Evolutionary conservation across 2,888 invertebrate genomes (phyloP), one percentile per base, ranked within the genome.

Genomic region (Sphecodes monilicornis): DNA sequence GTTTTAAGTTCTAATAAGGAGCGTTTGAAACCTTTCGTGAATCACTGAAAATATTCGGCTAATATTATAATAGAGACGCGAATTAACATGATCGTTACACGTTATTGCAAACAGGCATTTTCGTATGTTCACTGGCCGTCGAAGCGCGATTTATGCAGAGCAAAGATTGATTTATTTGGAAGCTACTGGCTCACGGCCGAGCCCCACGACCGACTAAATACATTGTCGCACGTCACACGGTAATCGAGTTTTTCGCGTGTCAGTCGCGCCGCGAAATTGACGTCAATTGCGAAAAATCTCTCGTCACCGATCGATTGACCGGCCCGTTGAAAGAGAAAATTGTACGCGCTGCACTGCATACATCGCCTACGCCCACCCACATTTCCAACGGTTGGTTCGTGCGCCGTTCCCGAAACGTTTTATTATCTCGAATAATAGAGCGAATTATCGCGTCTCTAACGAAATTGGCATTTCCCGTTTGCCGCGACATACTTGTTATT

Each of bases 141-240:
- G 32, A 3, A 18, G 39, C 8, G 5, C 70, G 57, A 71, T 80
- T 80, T 80, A 78, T 46, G 46, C 64, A 36, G 29, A 29, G 13
- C n/a, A 66, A 54, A 60, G 80, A 82, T 82, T 76, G 82, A 86
- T 86, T 82, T 82, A 86, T 86, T 68, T 73, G 77, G 60, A n/a
- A 32, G 69, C 41, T 11, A 64, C 41, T 13, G 64, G 60, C 57
- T 76, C 29, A 22, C 32, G 70, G 68, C 54, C 39, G 64, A 16
- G 54, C 73, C 10, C 26, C n/a, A n/a, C 36, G 39, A 11, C 26
- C 29, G 70, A n/a, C 64, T 64, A 41, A 88, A 80, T 80, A 66
- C 82, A 78, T 76, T 66, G 76, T 71, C 69, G 76, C 43, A 46
- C 54, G 46, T 76, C 64, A 70, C 50, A 57, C 66, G 75, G 46